Evolutionary conservation across 2,888 invertebrate genomes (phyloP), one percentile per base, ranked within the genome.

Genomic region (Julus scanicus): DNA sequence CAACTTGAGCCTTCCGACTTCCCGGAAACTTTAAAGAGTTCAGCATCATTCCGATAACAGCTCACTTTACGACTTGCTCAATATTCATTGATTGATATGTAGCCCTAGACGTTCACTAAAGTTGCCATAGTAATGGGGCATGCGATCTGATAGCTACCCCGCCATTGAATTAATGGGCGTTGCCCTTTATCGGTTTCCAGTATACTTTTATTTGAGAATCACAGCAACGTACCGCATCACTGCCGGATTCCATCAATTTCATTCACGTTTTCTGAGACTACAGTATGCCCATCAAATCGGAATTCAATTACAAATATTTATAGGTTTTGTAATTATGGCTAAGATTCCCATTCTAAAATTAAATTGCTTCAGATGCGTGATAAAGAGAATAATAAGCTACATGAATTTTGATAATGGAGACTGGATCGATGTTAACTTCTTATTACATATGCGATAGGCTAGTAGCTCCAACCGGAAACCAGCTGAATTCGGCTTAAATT

Each of bases 111-210:
- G 71, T 9, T 71, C 71, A 71, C 11, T 11, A 29, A 71, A 71
- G 71, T 71, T 71, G 71, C 71, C 29, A 71, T 71, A 71, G 71
- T n/a, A 71, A 71, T 71, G 71, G 29, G 6, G 71, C 71, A 11
- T n/a, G 29, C 71, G 1, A 29, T 8, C 29, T 13, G 29, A 71
- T 71, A 20, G 29, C 29, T 71, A 29, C 71, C 71, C 71, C 29
- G 6, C 11, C 71, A 29, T n/a, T 29, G 71, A 71, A 29, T 29
- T 29, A 71, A 63, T 63, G 63, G 63, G 63, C 63, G 63, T 63
- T 63, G 63, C 63, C 63, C n/a, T 63, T 20, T 63, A 71, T 71
- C 29, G 71, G 71, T 71, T 71, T 71, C 29, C 71, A 71, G 29
- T 71, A 11, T 29, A 29, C 29, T 71, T 71, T 71, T 29, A 71